Evolutionary conservation across 2,797 vertebrate genomes (phyloP), one percentile per base, ranked within the genome.

Genomic region (Spinibarbus caldwelli): DNA sequence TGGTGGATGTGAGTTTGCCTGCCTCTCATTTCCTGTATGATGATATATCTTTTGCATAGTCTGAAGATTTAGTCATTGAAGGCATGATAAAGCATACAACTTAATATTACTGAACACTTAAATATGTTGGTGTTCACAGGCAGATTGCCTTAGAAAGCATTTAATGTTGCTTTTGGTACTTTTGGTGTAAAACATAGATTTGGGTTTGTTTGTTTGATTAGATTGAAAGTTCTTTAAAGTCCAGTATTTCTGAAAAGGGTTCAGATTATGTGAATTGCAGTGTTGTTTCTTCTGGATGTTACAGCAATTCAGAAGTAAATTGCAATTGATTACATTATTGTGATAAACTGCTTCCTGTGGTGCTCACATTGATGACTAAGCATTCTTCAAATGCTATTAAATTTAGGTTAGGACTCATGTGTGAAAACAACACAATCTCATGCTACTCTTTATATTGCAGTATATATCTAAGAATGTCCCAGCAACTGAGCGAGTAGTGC

Each of bases 391-490:
- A 41, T 4, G 49, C 7, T 57, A 54, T 7, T 57, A 21, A 36
- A 23, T 47, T 59, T 11, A 59, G 9, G 80, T 47, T 80, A 12
- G 4, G 11, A 29, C 64, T 26, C 21, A 43, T 2, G 2, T 64
- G 38, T 68, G 71, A 83, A 14, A 59, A 52, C 29, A 43, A n/a
- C 17, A 7, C 19, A 68, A 66, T 88, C n/a, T 66, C 76, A 71
- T 83, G 3, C 62, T 77, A 45, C 57, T 87, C 34, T 92, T 80
- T 90, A 26, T 89, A 0, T 94, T 95, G 43, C 94, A 98, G 97
- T 97, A 97, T 87, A 97, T 99, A 91, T 95, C 97, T 81, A 98
- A 99, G 95, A 98, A 96, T 0, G 94, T 97, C 90, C 97, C 97
- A 68, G 96, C 95, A 54, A 97, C 97, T 0, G 97, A 99, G 91